A percentile compares a stretch with the other conserved stretches of the same genome.
Conservation (phyloP, 2,113 vertebrate species). For the Tetrax tetrax region DNA sequence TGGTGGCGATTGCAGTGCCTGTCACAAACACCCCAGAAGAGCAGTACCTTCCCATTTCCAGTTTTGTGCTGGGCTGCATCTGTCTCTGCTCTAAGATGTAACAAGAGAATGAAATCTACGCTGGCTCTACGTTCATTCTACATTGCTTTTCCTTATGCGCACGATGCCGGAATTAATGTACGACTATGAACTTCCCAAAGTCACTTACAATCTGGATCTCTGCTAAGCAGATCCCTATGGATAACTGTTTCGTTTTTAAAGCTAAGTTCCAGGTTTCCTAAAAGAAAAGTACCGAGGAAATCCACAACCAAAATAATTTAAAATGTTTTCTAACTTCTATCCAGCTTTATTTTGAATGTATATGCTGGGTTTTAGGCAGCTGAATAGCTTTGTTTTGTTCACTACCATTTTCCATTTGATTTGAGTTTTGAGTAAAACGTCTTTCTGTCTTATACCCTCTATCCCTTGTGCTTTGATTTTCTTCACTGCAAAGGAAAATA, state of each 20-base stretch:
- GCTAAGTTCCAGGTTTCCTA: background rate
- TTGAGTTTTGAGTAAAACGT: background rate
- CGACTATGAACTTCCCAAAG: background rate
- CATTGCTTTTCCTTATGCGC: background rate
- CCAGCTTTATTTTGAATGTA: background rate
- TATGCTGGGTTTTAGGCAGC: background rate
- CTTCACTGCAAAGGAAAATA: background rate
- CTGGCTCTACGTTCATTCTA: background rate
- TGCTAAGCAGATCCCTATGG: background rate
- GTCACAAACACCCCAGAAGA: background rate
- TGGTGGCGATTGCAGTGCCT: background rate
- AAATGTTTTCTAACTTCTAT: background rate
- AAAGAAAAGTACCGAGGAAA: background rate
- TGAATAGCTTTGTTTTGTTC: too few species aligned
- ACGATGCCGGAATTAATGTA: background rate
- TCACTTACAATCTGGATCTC: background rate
- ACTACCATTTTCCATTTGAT: background rate
- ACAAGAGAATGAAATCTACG: background rate
- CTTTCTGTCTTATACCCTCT: background rate
- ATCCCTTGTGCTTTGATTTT: background rate
- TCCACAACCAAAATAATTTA: background rate
- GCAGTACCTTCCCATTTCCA: background rate
- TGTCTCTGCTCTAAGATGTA: background rate
- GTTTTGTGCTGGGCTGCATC: background rate
- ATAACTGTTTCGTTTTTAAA: background rate